Evolutionary conservation across 2,113 vertebrate genomes (phyloP), one percentile per base, ranked within the genome.

Genomic region (Lagopus muta): DNA sequence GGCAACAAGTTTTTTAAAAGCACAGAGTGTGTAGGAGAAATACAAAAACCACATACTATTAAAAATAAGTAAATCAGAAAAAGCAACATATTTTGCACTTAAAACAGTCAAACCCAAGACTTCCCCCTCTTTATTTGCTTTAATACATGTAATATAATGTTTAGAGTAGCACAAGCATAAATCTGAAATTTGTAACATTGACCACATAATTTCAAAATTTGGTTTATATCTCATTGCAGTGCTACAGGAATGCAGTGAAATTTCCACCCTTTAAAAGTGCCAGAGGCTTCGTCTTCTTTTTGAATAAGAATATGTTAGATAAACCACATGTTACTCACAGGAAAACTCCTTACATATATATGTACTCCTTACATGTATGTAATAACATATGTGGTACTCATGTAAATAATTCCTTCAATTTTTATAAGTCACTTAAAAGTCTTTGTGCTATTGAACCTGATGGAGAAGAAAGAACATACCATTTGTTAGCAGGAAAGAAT

Each of bases 251-350:
- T 55, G 15, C 38, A 45, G 16, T 61, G 19, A 83, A 61, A 61
- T 34, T 57, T 57, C 28, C n/a, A 52, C 27, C 7, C 2, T 17
- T 19, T 77, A 28, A 47, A 72, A 77, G 36, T 42, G 4, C 19
- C 20, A 66, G 74, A 43, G 13, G 21, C 3, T 70, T 19, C 30
- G 75, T 40, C 21, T 62, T 71, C 17, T 34, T 28, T 8, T 45
- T 67, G 34, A 66, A 58, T 48, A 22, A 52, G 72, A 89, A 7
- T 4, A 45, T 43, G 11, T 71, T 21, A 69, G 17, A 21, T 50
- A 69, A 89, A 61, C 6, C 5, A 13, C 57, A 19, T 0, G 0
- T 16, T 66, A 11, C 17, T 93, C 9, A 12, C 9, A 24, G 40
- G 28, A 65, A 12, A 60, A 57, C 30, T 10, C 16, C 36, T 79